Base-by-base conservation (phyloP, 1,140 invertebrate species). In the Cydia amplana region DNA sequence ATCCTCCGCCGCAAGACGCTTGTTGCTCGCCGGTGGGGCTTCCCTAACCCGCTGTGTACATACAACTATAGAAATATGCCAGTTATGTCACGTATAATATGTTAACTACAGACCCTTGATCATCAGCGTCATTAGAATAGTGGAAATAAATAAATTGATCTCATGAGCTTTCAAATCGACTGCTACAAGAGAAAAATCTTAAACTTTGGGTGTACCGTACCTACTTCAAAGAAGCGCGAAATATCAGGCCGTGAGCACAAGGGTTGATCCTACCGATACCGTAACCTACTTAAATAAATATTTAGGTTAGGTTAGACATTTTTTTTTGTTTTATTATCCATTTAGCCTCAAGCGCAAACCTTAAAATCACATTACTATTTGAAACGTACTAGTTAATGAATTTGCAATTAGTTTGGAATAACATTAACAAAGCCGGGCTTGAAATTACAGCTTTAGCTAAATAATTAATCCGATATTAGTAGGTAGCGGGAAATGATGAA, bases 1-100 rank as follows among this genome's bases (percentile, higher is more conserved):
- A 87, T 87, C 83, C 87, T 77, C 32, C 79, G 83, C 86, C 83
- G 64, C 81, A 87, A 88, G 88, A 88, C 86, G 83, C 84, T 87
- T 85, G 85, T 88, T 88, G 85, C 83, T 84, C 73, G 76, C 79
- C 75, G 28, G 82, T 85, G 80, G 81, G 88, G 88, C 88, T 90
- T 90, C 87, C 10, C 78, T 60, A 60, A 51, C 49, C 49, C 49
- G 55, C 55, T n/a, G 20, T 60, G 18, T 60, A 9, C 49, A 49
- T 60, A 9, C 49, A 49, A 49, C 43, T 43, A 14, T 43, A 23
- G 0, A 60, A 20, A 60, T 60, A 51, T 51, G 4, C 9, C 49
- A n/a, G 49, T 51, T 51, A 51, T n/a, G 16, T 51, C 16, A 51
- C 18, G 1, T 51, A 9, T 51, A n/a, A 18, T 51, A 6, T 7